Evolutionary conservation across 2,888 invertebrate species (phyloP), one percentile per base, ranked within the genome.

Genomic region (Sphaeridia pumilis): DNA sequence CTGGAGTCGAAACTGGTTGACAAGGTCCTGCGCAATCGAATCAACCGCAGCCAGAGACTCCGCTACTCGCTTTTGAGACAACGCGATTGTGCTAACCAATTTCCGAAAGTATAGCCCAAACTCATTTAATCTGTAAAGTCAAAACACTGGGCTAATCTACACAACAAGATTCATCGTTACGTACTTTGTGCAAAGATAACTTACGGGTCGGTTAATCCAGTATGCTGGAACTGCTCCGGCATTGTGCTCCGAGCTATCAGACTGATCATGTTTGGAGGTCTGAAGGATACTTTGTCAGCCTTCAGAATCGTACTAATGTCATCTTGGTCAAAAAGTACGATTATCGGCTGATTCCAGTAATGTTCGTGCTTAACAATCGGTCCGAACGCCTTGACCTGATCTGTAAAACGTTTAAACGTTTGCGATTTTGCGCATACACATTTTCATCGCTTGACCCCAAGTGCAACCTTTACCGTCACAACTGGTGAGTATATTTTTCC

Each of bases 201-300:
- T 38, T 38, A 38, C 38, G 38, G 38, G 20, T 38, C 38, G 20
- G 38, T 17, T 7, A 38, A 20, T 20, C 38, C 38, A 38, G 38
- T 12, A 38, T 38, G 38, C 12, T 17, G 7, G 20, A 17, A 38
- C 12, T 17, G 17, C 75, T 26, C 88, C 20, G 38, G 38, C 20
- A 38, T 17, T 5, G 38, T 17, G 10, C 5, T 74, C 71, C 87
- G 87, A 7, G 38, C 38, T 65, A 80, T 75, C 0, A 34, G 46
- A 24, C 85, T 80, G 60, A 86, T 83, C 72, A 86, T 86, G 1
- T 85, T 85, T 28, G 85, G 84, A 12, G 89, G 88, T 20, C 89
- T 76, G 65, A 84, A 78, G 1, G 87, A 87, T 68, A 80, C 82
- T 58, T 83, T 81, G 12, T 80, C 78, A 14, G 42, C 28, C 61